Percentiles rank a stretch among this genome's conserved stretches.
Evolutionary conservation across 1,140 invertebrate species (phyloP).

Genomic region (Vanessa atalanta): DNA sequence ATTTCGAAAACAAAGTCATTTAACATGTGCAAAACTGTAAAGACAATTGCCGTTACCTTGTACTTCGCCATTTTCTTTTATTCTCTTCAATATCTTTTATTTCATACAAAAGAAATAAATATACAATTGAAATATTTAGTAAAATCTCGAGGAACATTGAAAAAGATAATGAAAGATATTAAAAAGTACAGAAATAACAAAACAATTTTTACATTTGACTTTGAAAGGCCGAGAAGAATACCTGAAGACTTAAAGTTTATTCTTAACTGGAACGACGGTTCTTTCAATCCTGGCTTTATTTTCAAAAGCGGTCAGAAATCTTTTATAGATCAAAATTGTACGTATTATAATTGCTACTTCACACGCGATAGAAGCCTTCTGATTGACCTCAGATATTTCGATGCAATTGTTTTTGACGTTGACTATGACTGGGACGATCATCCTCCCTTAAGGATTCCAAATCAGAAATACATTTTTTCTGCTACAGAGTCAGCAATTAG

Average conservation of each 20-base stretch:
- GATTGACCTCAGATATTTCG: conserved; percentile 50
- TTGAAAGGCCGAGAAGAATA: conserved; percentile 45
- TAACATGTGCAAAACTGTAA: conserved; percentile 52
- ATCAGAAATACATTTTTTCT: conserved; percentile 61
- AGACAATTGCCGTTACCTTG: conserved; percentile 42
- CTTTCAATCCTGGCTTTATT: conserved; percentile 37
- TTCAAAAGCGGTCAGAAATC: conserved; percentile 49
- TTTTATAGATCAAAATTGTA: conserved; percentile 56
- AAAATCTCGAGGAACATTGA: conserved; percentile 33
- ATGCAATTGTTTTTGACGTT: conserved; percentile 64
- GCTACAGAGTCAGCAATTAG: conserved; percentile 49
- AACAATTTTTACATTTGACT: conserved; percentile 22
- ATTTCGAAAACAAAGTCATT: conserved; percentile 16
- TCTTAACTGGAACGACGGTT: conserved; percentile 55
- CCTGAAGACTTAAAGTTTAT: conserved; percentile 60
- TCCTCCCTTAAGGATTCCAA: conserved; percentile 41
- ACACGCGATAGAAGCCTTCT: conserved; percentile 52
- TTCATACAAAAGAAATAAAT: conserved; percentile 36
- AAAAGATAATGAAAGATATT: conserved; percentile 38
- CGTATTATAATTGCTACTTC: conserved; percentile 55
- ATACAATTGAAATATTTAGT: conserved; percentile 55
- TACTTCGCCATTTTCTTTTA: conserved; percentile 51
- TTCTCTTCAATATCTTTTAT: conserved; percentile 42
- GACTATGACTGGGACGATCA: conserved; percentile 57
- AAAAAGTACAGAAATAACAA: conserved; percentile 39